Percentiles rank a stretch among this genome's conserved stretches.
phyloP scores from a whole-genome alignment of 2,888 invertebrate genomes.

The Priapulus caudatus region DNA sequence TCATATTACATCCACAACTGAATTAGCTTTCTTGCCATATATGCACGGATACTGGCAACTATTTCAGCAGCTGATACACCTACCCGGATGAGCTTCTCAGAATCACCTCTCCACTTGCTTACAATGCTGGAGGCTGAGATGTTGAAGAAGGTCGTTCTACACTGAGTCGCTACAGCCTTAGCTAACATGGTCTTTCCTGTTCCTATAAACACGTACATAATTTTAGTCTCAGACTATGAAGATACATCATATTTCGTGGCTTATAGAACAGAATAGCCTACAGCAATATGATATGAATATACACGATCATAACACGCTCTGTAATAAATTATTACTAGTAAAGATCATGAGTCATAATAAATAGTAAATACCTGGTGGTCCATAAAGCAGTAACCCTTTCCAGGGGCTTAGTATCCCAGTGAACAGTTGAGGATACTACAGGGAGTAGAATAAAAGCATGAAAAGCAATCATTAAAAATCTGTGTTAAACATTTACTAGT shows the following conservation, averaged over 20 bases:
- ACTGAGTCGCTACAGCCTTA: constrained; percentile 71
- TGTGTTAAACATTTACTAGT: no score
- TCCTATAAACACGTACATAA: constrained; percentile 38
- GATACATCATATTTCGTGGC: constrained; percentile 2
- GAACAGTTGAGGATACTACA: constrained; percentile 42
- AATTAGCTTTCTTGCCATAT: no score
- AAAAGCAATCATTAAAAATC: neutral
- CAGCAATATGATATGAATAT: no score
- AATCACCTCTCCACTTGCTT: constrained; percentile 94
- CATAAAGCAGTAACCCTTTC: constrained; percentile 64
- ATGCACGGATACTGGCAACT: no score
- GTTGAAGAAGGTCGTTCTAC: constrained; percentile 70
- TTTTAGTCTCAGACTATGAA: neutral
- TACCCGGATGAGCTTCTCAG: constrained; percentile 78
- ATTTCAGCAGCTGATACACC: constrained; percentile 21
- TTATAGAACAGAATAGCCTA: no score
- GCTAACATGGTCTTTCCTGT: constrained; percentile 73
- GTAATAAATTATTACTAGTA: no score
- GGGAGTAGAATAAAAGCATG: constrained; percentile 19
- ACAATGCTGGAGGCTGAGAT: constrained; percentile 74
- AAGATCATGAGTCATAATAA: no score
- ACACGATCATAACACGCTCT: no score
- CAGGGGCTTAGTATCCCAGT: constrained; percentile 54
- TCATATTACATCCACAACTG: no score
- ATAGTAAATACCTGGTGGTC: constrained; percentile 63